Evolutionary conservation across 2,888 invertebrate species (phyloP), one percentile per base, ranked within the genome.

Genomic region (Drosophila setosimentum): DNA sequence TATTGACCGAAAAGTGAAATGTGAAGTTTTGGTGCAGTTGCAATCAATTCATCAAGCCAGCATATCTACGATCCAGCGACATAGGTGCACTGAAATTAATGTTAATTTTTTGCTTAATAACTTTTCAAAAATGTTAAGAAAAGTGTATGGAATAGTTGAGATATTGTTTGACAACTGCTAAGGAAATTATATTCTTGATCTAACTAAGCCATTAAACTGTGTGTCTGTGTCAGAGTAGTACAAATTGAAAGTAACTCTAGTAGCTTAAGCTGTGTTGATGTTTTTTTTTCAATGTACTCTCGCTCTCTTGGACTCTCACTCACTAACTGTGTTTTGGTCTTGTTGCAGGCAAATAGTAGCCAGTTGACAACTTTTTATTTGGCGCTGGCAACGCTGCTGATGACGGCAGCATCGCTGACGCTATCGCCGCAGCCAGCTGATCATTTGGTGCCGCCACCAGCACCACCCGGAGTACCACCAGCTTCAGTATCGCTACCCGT

Each of bases 361-460:
- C 76, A 69, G 76, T 60, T 78, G 70, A 65, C 76, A 61, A 61
- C 70, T 30, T 49, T 68, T 51, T 33, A 35, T 16, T 33, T 80
- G 1, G 53, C 51, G 30, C 55, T 82, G 68, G 68, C 65, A 21
- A 35, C 68, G 30, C 58, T 76, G 61, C 70, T 69, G 6, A 51
- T 68, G 45, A 51, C 65, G 18, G 40, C 63, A 59, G 59, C 7
- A 21, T 51, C 53, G 48, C 68, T 55, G 40, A 53, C 53, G 40
- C 61, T 51, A 49, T 67, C 59, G 42, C 72, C 77, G 16, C 82
- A 81, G 42, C 92, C 92, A n/a, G 83, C 88, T 37, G 92, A 92
- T 73, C 92, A 92, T 58, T 69, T 93, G 61, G 79, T 93, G 54
- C 93, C 93, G 4, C 93, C 92, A 7, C 92, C 92, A 10, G 66